Percentiles rank a stretch among this genome's conserved stretches.
phyloP scores from a whole-genome alignment of 2,113 vertebrate species.

The Mystacornis crossleyi region DNA sequence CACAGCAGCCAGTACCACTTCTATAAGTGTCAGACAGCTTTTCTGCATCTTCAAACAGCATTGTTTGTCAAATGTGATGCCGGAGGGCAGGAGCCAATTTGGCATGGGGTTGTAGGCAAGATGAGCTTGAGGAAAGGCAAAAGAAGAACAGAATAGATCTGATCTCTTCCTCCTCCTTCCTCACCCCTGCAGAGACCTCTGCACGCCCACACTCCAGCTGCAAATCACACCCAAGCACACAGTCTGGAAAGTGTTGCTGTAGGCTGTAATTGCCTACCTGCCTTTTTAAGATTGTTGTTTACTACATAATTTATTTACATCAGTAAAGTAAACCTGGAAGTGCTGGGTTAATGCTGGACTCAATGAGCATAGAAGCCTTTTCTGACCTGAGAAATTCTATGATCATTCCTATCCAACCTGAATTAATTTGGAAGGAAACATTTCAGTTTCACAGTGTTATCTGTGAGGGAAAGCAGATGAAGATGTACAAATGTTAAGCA shows the following conservation, averaged over 20 bases:
- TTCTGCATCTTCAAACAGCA: neutral
- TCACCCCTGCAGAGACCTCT: neutral
- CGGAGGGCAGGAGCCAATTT: neutral
- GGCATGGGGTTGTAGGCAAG: neutral
- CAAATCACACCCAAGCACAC: neutral
- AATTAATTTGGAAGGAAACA: neutral
- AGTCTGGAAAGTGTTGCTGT: neutral
- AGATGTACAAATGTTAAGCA: neutral
- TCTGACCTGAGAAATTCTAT: neutral
- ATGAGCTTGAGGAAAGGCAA: neutral
- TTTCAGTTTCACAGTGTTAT: neutral
- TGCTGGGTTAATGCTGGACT: neutral
- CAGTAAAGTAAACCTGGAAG: neutral
- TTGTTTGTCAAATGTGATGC: neutral
- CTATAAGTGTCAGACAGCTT: neutral
- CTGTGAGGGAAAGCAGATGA: neutral
- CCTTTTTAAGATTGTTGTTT: neutral
- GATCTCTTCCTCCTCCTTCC: neutral
- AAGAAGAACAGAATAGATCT: neutral
- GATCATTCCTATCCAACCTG: neutral
- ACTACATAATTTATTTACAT: neutral
- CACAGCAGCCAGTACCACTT: neutral
- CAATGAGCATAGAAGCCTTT: neutral
- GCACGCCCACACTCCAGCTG: neutral
- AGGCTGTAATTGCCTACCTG: neutral